Conservation (phyloP, 2,113 vertebrate species). For the Puma concolor region DNA sequence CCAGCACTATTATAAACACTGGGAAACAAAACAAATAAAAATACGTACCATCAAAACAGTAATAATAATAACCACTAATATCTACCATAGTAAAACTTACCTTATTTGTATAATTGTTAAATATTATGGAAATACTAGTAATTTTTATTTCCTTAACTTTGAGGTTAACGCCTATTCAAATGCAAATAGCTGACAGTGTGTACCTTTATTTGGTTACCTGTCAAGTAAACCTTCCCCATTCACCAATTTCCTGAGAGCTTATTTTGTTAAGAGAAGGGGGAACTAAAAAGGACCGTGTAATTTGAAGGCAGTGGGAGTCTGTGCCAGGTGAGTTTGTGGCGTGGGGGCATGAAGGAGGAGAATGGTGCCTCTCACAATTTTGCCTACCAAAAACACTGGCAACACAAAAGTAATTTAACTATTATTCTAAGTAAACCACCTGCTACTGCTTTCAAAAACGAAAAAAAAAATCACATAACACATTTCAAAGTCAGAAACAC, state of each 20-base stretch:
- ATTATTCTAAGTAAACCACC: constrained; percentile 61
- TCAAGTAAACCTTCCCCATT: background rate
- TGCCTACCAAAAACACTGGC: background rate
- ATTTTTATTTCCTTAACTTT: background rate
- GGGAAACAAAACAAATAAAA: background rate
- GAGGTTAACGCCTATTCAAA: background rate
- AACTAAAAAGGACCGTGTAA: background rate
- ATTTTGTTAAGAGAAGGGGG: background rate
- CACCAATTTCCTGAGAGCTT: constrained; percentile 8
- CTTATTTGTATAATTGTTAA: background rate
- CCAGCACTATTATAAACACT: background rate
- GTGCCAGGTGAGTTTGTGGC: background rate
- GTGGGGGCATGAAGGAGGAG: background rate
- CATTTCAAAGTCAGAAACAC: constrained; percentile 67
- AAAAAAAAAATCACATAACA: background rate
- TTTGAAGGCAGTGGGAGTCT: background rate
- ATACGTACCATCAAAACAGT: background rate
- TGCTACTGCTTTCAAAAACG: background rate
- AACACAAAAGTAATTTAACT: constrained; percentile 34
- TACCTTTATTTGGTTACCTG: background rate
- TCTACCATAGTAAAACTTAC: background rate
- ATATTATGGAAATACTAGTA: background rate
- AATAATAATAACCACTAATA: background rate
- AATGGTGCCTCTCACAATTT: background rate
- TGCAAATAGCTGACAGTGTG: background rate